Evolutionary conservation across 2,797 vertebrate species (phyloP).

Genomic region (Acanthornis magna): DNA sequence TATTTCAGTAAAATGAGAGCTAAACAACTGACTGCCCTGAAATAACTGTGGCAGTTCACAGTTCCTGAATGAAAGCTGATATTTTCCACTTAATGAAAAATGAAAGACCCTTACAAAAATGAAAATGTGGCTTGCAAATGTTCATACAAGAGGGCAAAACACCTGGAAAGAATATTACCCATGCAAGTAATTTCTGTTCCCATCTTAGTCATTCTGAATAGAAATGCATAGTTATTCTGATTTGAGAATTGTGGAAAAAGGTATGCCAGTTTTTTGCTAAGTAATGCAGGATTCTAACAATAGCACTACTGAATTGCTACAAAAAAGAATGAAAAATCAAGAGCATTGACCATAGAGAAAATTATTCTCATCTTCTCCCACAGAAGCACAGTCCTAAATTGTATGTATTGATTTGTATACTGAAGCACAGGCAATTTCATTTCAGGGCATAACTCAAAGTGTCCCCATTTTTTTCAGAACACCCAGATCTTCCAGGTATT

Average conservation of each 20-base stretch:
- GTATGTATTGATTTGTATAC: conserved; percentile 7
- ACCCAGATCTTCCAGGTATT: conserved; percentile 50
- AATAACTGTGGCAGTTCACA: neutral
- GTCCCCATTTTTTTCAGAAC: conserved; percentile 53
- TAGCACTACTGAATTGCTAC: neutral
- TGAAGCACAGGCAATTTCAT: conserved; percentile 51
- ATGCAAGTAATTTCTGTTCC: neutral
- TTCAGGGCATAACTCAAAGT: conserved; percentile 52
- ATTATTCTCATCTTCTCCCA: neutral
- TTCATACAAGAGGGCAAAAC: neutral
- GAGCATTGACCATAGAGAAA: neutral
- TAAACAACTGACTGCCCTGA: neutral
- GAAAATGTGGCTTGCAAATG: neutral
- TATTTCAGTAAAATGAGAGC: neutral
- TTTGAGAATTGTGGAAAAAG: neutral
- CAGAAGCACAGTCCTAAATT: neutral
- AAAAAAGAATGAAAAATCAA: neutral
- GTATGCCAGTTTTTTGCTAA: neutral
- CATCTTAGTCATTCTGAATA: neutral
- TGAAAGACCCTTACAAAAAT: neutral
- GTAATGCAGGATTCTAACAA: neutral
- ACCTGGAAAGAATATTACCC: neutral
- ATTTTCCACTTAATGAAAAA: neutral
- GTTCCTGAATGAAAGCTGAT: neutral
- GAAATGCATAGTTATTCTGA: neutral